Evolutionary conservation across 2,113 vertebrate genomes (phyloP).

Genomic region (Podilymbus podiceps): DNA sequence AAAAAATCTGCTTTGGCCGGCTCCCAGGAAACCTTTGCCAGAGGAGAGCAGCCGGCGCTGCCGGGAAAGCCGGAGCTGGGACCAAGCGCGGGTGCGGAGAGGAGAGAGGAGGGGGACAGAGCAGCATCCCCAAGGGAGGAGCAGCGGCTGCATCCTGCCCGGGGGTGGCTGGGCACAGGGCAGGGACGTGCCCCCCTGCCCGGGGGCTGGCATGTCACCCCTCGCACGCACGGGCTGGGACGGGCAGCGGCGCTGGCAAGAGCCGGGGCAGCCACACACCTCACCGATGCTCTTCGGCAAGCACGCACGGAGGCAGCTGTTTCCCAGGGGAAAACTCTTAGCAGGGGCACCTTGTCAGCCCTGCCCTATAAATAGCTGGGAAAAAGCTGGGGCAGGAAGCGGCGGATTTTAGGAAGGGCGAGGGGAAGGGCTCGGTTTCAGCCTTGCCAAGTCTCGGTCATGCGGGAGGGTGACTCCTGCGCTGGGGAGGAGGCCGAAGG

Average conservation of each 20-base stretch:
- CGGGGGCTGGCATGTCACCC: neutral
- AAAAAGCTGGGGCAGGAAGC: slow-evolving; percentile 15
- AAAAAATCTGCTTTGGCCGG: neutral
- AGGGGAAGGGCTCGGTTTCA: neutral
- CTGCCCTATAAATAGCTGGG: slow-evolving; percentile 27
- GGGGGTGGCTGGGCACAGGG: rapidly evolving
- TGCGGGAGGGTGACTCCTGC: neutral
- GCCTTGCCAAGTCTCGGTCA: neutral
- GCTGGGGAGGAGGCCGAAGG: neutral
- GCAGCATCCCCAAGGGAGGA: neutral
- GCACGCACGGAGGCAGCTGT: rapidly evolving
- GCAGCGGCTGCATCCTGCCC: too few relatives aligned
- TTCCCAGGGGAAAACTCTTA: neutral
- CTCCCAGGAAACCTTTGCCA: neutral
- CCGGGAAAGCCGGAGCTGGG: rapidly evolving
- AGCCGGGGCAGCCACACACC: neutral
- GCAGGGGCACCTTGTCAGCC: slow-evolving; percentile 16
- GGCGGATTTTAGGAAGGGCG: neutral
- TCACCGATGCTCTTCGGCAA: rapidly evolving
- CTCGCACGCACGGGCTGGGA: rapidly evolving
- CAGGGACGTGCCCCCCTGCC: neutral
- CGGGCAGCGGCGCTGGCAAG: neutral
- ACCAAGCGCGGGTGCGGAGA: rapidly evolving
- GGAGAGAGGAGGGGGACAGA: neutral
- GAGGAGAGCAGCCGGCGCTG: neutral